Conservation (phyloP, 1,140 invertebrate genomes). For the Parapsyche elsis region DNA sequence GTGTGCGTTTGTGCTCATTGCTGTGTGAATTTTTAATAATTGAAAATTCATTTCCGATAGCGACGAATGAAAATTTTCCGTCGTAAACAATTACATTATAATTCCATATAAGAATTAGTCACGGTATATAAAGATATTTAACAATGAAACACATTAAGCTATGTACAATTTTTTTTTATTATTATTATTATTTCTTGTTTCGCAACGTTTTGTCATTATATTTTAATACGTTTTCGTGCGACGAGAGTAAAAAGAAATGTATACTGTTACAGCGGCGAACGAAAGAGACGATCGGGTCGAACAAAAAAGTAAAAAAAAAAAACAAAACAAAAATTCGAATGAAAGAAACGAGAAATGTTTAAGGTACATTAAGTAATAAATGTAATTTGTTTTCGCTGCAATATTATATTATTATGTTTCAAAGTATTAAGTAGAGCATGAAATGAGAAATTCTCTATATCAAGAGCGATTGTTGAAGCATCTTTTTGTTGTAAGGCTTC, state of each 20-base stretch:
- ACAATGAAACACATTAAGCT: constrained; percentile 34
- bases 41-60: constrained; percentile 20
- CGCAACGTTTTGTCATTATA: constrained; percentile 35
- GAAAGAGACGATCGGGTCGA: neutral
- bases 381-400: constrained; percentile 52
- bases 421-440: constrained; percentile 52
- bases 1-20: neutral
- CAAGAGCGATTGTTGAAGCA: constrained; percentile 35
- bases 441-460: constrained; percentile 53
- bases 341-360: constrained; percentile 42
- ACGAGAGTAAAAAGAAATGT: constrained; percentile 18
- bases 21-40: neutral
- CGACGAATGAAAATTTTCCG: constrained; percentile 19
- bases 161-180: neutral
- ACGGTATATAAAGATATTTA: constrained; percentile 34
- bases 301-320: neutral
- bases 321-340: neutral
- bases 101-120: constrained; percentile 27
- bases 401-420: constrained; percentile 48
- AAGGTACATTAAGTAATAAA: constrained; percentile 55
- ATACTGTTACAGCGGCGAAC: neutral
- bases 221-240: constrained; percentile 34
- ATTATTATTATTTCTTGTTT: constrained; percentile 26
- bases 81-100: constrained; percentile 31
- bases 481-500: constrained; percentile 12